Conservation (phyloP, 2,113 vertebrate species). For the Dromaius novaehollandiae region DNA sequence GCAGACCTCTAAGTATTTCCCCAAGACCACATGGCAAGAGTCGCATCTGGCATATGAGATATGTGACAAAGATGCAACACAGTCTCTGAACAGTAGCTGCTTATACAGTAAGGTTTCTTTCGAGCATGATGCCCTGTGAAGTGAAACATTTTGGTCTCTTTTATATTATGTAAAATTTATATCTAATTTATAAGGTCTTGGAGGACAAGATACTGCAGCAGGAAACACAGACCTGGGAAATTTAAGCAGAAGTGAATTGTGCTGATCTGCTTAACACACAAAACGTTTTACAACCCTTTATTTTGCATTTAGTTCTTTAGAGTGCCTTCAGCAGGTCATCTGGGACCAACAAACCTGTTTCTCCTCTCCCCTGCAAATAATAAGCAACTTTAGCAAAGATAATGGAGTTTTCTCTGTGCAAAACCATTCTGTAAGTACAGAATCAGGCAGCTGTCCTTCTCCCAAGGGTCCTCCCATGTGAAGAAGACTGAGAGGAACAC, state of each 20-base stretch:
- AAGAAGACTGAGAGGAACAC: neutral
- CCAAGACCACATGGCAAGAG: neutral
- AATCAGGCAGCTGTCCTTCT: neutral
- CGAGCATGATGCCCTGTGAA: neutral
- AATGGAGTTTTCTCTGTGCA: neutral
- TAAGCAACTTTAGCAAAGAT: neutral
- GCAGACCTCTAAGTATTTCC: neutral
- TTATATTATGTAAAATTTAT: neutral
- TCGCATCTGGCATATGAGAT: neutral
- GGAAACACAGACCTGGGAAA: neutral
- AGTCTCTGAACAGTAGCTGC: neutral
- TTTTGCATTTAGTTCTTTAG: neutral
- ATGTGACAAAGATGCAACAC: neutral
- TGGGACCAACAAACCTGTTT: neutral
- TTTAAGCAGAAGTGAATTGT: neutral
- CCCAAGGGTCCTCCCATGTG: neutral
- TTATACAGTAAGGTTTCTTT: neutral
- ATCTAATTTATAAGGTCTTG: neutral
- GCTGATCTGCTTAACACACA: accelerated
- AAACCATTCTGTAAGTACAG: neutral
- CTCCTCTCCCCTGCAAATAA: neutral
- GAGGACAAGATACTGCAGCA: neutral
- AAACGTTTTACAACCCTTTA: neutral
- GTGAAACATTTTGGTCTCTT: neutral
- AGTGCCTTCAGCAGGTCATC: neutral